These are phyloP conservation scores for Festucalex cinctus DNA, from an alignment of 2,113 vertebrate genomes.

Conservation along the genomic window DNA sequence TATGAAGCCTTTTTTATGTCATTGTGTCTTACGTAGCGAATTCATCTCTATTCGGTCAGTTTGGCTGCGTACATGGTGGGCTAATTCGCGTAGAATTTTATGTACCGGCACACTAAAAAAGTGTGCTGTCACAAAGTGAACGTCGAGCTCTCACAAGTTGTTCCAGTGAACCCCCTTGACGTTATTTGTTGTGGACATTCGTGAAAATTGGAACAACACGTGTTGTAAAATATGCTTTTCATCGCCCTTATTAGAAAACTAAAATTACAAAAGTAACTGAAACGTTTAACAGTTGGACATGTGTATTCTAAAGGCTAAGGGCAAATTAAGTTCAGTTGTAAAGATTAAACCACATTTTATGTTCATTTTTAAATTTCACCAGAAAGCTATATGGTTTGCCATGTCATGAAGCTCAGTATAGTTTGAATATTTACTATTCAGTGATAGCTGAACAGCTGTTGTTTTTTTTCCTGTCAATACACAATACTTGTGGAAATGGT, in stretches of 20 bases:
- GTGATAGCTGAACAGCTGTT: too few species aligned
- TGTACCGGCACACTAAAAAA: not conserved
- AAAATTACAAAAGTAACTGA: not conserved
- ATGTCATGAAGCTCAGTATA: too few species aligned
- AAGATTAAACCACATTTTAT: not conserved
- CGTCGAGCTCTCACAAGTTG: slow-evolving; percentile 18
- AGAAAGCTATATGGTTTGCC: not conserved
- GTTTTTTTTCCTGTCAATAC: too few species aligned
- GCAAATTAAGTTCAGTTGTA: not conserved
- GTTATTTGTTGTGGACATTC: too few species aligned
- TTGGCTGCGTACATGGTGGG: not conserved
- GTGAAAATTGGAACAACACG: not conserved
- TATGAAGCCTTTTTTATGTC: not conserved
- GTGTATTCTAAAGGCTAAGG: not conserved
- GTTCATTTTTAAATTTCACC: not conserved
- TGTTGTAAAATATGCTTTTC: not conserved
- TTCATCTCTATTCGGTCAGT: not conserved
- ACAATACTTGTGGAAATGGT: not conserved
- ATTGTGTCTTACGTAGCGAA: not conserved
- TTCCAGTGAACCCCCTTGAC: not conserved
- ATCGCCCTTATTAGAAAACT: too few species aligned
- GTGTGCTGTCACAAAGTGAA: not conserved
- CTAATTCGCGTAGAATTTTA: not conserved
- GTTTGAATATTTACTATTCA: too few species aligned
- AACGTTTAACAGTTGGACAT: not conserved